Base-by-base conservation (phyloP, 2,113 vertebrate species). In the Psophia crepitans region DNA sequence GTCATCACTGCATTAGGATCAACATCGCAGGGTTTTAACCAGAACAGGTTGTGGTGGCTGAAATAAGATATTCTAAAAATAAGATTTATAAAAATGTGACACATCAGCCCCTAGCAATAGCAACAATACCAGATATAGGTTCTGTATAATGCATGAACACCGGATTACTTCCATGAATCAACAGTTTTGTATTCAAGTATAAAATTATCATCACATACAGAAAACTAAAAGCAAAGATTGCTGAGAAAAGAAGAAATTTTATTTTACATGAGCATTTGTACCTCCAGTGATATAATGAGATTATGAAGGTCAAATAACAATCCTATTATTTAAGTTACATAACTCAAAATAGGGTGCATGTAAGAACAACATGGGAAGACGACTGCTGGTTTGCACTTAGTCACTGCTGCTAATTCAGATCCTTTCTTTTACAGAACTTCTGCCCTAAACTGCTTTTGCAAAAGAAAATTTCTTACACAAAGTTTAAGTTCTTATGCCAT, bases 111-210 rank as follows among this genome's bases (percentile, higher is more conserved):
- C 81, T 87, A 89, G 89, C 91, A 96, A 87, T 87, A 96, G 84
- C 66, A 93, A 90, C 87, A 89, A 92, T 44, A 89, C 23, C 69
- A 93, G 77, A 89, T 71, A 92, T 3, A 95, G 90, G 77, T 92
- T 84, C 93, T 93, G 92, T 92, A 87, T 90, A 84, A 97, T 73
- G 84, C 84, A 92, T 65, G 84, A 95, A 92, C 80, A 91, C 28
- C 87, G 91, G 84, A 95, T 92, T 95, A 73, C 83, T 95, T 93
- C 81, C 58, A 65, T 91, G 91, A 97, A 97, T 87, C 91, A 95
- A 97, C 89, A 93, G 73, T 87, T 84, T 92, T 90, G 73, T 76
- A 84, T 24, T 81, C 23, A 87, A 86, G 57, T 61, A 89, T 53
- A 95, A 92, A 96, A 79, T 61, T 73, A 65, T 61, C 53, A 84